Base-by-base conservation (phyloP, 2,113 vertebrate genomes). In the Sitta europaea region DNA sequence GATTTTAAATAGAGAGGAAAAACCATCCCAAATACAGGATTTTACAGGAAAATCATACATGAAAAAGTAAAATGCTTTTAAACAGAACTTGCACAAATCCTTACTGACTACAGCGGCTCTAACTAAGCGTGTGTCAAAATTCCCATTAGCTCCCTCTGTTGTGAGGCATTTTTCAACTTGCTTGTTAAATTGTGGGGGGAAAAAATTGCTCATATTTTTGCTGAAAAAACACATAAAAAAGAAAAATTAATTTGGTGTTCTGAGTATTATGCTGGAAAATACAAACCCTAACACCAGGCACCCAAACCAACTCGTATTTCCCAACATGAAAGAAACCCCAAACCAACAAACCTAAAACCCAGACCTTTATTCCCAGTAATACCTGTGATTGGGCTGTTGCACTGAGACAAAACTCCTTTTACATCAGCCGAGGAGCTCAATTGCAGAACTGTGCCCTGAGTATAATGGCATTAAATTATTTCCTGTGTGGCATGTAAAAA, bases 341-440 rank as follows among this genome's bases (percentile, higher is more conserved):
- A 45, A 36, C 2, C 27, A 42, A 12, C 4, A 17, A 45, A 25
- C 2, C 2, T 24, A 14, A 66, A 76, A 8, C 20, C 4, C 14
- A 33, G 12, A 35, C 21, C 14, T 90, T 77, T 82, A 51, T 57
- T 84, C 6, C 16, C 20, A 8, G 9, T 75, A 31, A 38, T 15
- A n/a, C 12, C 23, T 73, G 15, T 35, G 35, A 6, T 28, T 68
- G 42, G 18, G 5, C 22, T 92, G 7, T 51, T 88, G 45, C 11
- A 10, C 0, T 24, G 77, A 22, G 33, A 35, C 36, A 45, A 2
- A 9, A 38, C 35, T 3, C 0, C 0, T 62, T 84, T 14, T 36
- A 11, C 8, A 27, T 77, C 42, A 62, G 19, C 12, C 10, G 12
- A 77, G 42, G 47, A 90, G 51, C 31, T 77, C 48, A n/a, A 13